Conservation (phyloP, 2,888 invertebrate genomes). For the Cephus rjabovi region DNA sequence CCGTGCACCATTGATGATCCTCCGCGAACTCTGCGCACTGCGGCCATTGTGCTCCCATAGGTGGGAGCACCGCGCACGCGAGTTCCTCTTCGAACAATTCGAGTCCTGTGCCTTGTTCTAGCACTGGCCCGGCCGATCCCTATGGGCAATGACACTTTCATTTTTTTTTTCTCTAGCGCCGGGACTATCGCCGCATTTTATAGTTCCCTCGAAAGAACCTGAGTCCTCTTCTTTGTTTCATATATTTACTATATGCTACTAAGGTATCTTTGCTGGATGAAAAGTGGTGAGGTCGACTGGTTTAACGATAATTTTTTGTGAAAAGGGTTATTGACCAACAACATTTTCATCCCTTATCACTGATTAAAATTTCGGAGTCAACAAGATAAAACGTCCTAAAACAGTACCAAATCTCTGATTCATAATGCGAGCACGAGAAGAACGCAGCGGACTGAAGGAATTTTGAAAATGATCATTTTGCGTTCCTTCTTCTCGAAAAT, state of each 20-base stretch:
- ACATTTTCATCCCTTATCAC: no score
- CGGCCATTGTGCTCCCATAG: not conserved
- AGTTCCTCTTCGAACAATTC: not conserved
- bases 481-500: no score
- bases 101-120: not conserved
- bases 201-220: not conserved
- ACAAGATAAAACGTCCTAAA: no score
- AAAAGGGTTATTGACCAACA: no score
- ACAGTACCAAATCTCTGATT: no score
- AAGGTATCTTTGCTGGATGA: not conserved
- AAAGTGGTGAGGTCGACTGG: no score
- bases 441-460: no score
- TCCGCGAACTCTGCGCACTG: slow-evolving; percentile 4
- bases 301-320: no score
- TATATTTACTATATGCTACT: no score
- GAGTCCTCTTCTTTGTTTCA: not conserved
- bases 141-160: not conserved
- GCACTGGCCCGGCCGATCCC: not conserved
- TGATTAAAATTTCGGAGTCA: no score
- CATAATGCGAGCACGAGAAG: no score
- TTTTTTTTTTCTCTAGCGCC: not conserved
- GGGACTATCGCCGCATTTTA: not conserved
- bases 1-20: slow-evolving; percentile 6
- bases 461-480: no score
- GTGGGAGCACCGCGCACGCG: not conserved